Evolutionary conservation across 2,888 invertebrate genomes (phyloP), one percentile per base, ranked within the genome.

Genomic region (Argynnis bischoffii): DNA sequence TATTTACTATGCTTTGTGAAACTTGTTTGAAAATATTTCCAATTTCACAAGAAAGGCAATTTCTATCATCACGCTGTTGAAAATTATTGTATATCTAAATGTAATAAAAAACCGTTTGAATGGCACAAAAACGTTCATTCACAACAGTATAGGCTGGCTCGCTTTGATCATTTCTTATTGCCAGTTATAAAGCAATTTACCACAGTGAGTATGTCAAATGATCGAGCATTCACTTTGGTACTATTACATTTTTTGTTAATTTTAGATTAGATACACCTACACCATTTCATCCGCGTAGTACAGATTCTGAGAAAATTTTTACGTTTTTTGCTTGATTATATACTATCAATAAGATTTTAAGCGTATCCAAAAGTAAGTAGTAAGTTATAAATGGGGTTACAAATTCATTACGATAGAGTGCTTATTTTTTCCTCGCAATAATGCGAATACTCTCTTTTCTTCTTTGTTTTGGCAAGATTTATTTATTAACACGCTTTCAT

Each of bases 151-250:
- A 41, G 61, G 11, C 59, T 48, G 61, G 4, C 59, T 48, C 47
- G 47, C 31, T 59, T 26, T 59, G 48, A 48, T 59, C 59, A 59
- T 48, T 59, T 48, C 48, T 59, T 26, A 59, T 48, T 48, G 48
- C 6, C 59, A 26, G n/a, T 59, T 59, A 48, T 59, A 59, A 59
- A 59, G 59, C 48, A 59, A 59, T 59, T 59, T 26, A 48, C 21
- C 57, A 57, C 59, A 59, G 57, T 21, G 15, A 59, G 59, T 31
- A 50, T 59, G 26, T 48, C 59, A 59, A 59, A 47, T 16, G 59
- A 48, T 59, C 48, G 31, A n/a, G 48, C 26, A 48, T 59, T 59
- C 31, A 26, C n/a, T 59, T 57, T 59, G 48, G 48, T 48, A 31
- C n/a, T 48, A 26, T 59, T 47, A 47, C 26, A 21, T 13, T 59